These are phyloP conservation scores for Drosophila paracracens DNA, from an alignment of 2,888 invertebrate species.

Conservation along the genomic window DNA sequence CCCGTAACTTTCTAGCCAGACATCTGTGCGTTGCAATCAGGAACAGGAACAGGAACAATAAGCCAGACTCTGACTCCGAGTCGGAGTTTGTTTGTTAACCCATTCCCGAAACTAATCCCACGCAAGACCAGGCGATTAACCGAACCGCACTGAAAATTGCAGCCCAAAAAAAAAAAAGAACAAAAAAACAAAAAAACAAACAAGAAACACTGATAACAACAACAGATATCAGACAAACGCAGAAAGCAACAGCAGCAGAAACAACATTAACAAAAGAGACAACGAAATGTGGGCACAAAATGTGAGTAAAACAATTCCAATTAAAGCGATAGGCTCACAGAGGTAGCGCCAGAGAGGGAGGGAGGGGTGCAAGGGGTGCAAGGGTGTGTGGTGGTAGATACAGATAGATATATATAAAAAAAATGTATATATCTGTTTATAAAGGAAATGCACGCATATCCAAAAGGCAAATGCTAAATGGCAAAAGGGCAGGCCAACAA, in stretches of 20 bases:
- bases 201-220: slow-evolving; percentile 58
- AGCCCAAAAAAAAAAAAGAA: slow-evolving; percentile 40
- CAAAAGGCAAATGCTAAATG: slow-evolving; percentile 37
- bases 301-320: slow-evolving; percentile 69
- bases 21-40: slow-evolving; percentile 69
- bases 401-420: slow-evolving; percentile 27
- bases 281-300: slow-evolving; percentile 63
- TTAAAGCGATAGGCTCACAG: slow-evolving; percentile 60
- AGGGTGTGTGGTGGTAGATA: slow-evolving; percentile 21
- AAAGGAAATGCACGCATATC: slow-evolving; percentile 58
- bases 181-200: background rate
- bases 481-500: slow-evolving; percentile 43
- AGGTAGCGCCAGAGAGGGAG: background rate
- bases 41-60: slow-evolving; percentile 58
- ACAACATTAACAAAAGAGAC: slow-evolving; percentile 53
- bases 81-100: slow-evolving; percentile 17
- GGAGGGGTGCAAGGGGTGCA: background rate
- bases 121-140: slow-evolving; percentile 65
- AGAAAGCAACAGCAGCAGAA: slow-evolving; percentile 24
- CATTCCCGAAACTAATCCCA: slow-evolving; percentile 54
- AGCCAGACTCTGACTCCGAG: slow-evolving; percentile 8
- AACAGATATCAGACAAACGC: slow-evolving; percentile 56
- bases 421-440: slow-evolving; percentile 17
- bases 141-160: slow-evolving; percentile 63
- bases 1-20: slow-evolving; percentile 51